A percentile compares a stretch with the other conserved stretches of the same genome.
phyloP scores from a whole-genome alignment of 2,797 vertebrate genomes.

The Sebastes kiyomatsui region DNA sequence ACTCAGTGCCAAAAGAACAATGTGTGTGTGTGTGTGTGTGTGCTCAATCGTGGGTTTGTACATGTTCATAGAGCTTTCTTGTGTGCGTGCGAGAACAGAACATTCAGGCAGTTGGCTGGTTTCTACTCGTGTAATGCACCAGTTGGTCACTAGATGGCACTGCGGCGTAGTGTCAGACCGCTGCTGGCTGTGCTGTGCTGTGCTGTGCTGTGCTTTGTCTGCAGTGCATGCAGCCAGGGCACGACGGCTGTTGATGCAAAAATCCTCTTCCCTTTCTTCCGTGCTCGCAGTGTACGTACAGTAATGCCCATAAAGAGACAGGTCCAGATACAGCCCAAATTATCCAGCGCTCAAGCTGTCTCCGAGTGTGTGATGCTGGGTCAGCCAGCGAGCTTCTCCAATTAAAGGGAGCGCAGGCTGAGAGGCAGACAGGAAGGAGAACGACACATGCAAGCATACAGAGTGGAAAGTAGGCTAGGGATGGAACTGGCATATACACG shows the following conservation, averaged over 20 bases:
- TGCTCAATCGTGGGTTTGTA: neutral
- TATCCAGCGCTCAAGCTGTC: conserved; percentile 69
- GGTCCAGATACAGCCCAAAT: conserved; percentile 71
- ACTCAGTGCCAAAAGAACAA: conserved; percentile 4
- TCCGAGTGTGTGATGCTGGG: conserved; percentile 59
- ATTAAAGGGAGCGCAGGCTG: conserved; percentile 65
- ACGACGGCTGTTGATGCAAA: conserved; percentile 68
- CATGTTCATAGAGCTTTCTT: neutral
- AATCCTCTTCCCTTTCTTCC: conserved; percentile 61
- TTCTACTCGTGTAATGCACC: neutral
- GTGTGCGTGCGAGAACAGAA: neutral
- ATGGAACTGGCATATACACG: conserved; percentile 40
- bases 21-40: conserved; percentile 2
- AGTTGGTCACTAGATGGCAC: conserved; percentile 69
- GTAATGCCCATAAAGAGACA: conserved; percentile 74
- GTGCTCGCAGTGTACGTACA: conserved; percentile 71
- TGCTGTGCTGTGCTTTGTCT: conserved; percentile 73
- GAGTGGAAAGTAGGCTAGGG: conserved; percentile 62
- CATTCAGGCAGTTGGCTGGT: conserved; percentile 20
- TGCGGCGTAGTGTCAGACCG: conserved; percentile 47
- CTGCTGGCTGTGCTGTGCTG: conserved; percentile 5
- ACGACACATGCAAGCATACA: conserved; percentile 55
- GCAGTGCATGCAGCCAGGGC: conserved; percentile 69
- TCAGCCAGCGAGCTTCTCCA: conserved; percentile 67
- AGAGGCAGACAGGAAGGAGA: conserved; percentile 57